Conservation (phyloP, 1,140 invertebrate genomes). For the Bactericera cockerelli region DNA sequence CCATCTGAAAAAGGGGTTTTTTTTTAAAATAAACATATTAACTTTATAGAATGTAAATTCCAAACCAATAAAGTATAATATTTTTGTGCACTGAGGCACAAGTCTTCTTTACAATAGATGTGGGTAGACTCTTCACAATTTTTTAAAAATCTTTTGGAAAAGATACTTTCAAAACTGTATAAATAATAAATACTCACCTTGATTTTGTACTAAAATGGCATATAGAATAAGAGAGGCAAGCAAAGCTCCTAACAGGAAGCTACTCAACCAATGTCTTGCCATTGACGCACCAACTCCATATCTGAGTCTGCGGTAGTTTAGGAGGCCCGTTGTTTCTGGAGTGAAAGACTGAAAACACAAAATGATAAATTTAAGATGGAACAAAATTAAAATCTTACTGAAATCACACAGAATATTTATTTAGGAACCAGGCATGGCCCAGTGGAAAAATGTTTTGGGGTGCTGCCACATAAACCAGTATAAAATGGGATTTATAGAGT, state of each 20-base stretch:
- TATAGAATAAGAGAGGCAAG: constrained; percentile 23
- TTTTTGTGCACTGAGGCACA: neutral
- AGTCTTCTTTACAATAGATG: neutral
- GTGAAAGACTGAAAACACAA: too few relatives aligned
- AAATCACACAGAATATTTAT: too few relatives aligned
- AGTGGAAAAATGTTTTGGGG: too few relatives aligned
- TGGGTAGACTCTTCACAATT: too few relatives aligned
- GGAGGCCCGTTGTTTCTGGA: constrained; percentile 16
- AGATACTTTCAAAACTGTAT: neutral
- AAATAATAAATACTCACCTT: constrained; percentile 20
- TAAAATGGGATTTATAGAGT: too few relatives aligned
- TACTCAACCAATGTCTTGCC: constrained; percentile 27
- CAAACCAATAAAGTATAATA: too few relatives aligned
- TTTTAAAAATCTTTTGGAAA: too few relatives aligned
- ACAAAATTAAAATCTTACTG: neutral
- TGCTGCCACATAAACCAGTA: too few relatives aligned
- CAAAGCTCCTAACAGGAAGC: constrained; percentile 24
- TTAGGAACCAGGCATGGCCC: too few relatives aligned
- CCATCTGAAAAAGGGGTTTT: too few relatives aligned
- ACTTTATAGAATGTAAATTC: too few relatives aligned
- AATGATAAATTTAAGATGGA: constrained; percentile 13
- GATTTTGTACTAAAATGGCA: constrained; percentile 21
- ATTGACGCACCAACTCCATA: constrained; percentile 23
- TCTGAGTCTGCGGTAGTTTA: constrained; percentile 16
- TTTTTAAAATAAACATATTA: too few relatives aligned